Evolutionary conservation across 2,888 invertebrate genomes (phyloP), one percentile per base, ranked within the genome.

Genomic region (Oligia latruncula): DNA sequence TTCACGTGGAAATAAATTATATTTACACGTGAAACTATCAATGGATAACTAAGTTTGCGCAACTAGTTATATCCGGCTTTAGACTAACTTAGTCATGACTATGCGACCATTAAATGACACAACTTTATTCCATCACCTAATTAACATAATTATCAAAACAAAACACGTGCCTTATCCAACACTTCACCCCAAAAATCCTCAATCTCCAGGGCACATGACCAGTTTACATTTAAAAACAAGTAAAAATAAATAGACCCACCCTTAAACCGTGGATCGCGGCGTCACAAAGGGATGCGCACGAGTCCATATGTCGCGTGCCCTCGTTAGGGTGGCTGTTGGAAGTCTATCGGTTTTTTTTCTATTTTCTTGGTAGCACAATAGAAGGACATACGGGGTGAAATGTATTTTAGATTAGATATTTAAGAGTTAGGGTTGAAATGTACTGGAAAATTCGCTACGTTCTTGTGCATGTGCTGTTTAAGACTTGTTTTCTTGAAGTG

Each of bases 261-360:
- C 90, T 77, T 83, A 77, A 68, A 62, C 73, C 35, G 9, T 77
- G 81, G 87, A 87, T 86, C 87, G 90, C 87, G 86, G 86, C 82
- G 84, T 83, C 88, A 87, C 89, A 91, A 93, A 93, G 93, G 91
- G 93, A 92, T 92, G 94, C 93, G 95, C 95, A 95, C 95, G 95
- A 92, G 95, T 93, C 92, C 95, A 95, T 93, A 95, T 95, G 95
- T 92, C 94, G 94, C 90, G 88, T 87, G 88, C 89, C 74, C 86
- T 90, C 79, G 87, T 89, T 88, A 89, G 80, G 85, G 78, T 82
- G 87, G 77, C 74, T 80, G 81, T 82, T 71, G 67, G 74, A 70
- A 84, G 80, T 52, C 55, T 71, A 74, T 79, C 62, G 29, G 5
- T 40, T 77, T 58, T 78, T 78, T 86, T 55, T 74, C n/a, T 74